Base-by-base conservation (phyloP, 2,888 invertebrate genomes). In the Melanotus villosus region DNA sequence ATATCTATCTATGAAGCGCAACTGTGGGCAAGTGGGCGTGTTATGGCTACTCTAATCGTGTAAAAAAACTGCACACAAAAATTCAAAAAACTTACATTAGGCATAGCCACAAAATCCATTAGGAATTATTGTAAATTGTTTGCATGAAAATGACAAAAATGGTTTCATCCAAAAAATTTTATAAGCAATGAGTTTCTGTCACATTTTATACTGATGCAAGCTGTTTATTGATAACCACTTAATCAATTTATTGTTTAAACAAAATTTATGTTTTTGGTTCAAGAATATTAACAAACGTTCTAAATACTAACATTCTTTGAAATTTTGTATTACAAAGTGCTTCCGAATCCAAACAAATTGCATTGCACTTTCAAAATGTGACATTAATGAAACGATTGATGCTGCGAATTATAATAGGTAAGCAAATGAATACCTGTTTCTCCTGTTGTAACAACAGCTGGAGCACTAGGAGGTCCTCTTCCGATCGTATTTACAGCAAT, bases 401-500 rank as follows among this genome's bases (percentile, higher is more conserved):
- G 4, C 12, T 14, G 26, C 4, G 26, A 14, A 26, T 2, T 5
- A 52, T 5, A 18, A 30, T 12, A 9, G 16, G 3, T 0, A 18
- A 18, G 1, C 14, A 54, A 26, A 56, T 18, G 14, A 68, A 63
- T 90, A 98, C 97, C 96, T 88, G 97, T 95, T 90, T 98, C 98
- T 81, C 96, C 97, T 19, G 99, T 99, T 75, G 97, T 97, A 80
- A 97, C 94, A 81, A 94, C 92, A 45, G 94, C 94, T 0, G 97
- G 93, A 18, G 91, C 87, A 73, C 97, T 97, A 1, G 96, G 93
- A 34, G 93, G 92, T 34, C 99, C 97, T 71, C 96, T 89, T 43
- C 99, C 99, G 75, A 97, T 94, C 84, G 92, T 93, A 88, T 98
- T 99, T 60, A 96, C 96, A 19, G 97, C 98, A 77, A 96, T 93